Base-by-base conservation (phyloP, 53 echinoderm and acorn worm species). In the Antedon mediterranea region DNA sequence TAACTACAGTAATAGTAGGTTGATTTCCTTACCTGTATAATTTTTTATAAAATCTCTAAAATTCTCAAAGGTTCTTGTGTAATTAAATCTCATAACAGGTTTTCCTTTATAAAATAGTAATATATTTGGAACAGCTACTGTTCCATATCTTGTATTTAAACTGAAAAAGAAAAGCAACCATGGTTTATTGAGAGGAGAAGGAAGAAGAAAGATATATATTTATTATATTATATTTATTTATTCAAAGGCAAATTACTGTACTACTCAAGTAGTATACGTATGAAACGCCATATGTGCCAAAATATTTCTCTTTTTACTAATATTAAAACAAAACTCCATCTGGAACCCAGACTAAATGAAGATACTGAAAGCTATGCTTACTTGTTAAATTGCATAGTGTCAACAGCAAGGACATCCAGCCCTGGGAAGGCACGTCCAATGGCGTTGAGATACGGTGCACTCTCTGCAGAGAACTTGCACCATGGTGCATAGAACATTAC, bases 101-200 rank as follows among this genome's bases (percentile, higher is more conserved):
- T 94, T 94, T 72, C 76, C 83, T 72, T 91, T 89, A 81, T 91
- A 89, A 78, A 94, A 94, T 20, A 94, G 82, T 0, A 91, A 79
- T 14, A 94, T 81, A 74, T 89, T 91, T 26, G 95, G 95, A n/a
- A 94, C 95, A 33, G 95, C 91, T 30, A 94, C 91, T 31, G 89
- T 91, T 20, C 95, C 91, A 80, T 87, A 91, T 29, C 89, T 84
- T n/a, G 95, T 84, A 83, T 89, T 91, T 29, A 94, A 85, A 73
- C 95, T 94, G 86, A 29, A 75, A 29, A 78, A 23, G 76, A 33
- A 84, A 37, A 6, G 28, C 15, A 72, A n/a, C n/a, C n/a, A n/a
- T n/a, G n/a, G n/a, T n/a, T n/a, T n/a, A n/a, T n/a, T n/a, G n/a
- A n/a, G n/a, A n/a, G n/a, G n/a, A n/a, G n/a, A n/a, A n/a, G n/a